Percentiles rank a stretch among this genome's conserved stretches.
These are phyloP conservation scores for Hoplostethus mediterraneus DNA, from an alignment of 2,797 vertebrate genomes.

Conservation along the genomic window DNA sequence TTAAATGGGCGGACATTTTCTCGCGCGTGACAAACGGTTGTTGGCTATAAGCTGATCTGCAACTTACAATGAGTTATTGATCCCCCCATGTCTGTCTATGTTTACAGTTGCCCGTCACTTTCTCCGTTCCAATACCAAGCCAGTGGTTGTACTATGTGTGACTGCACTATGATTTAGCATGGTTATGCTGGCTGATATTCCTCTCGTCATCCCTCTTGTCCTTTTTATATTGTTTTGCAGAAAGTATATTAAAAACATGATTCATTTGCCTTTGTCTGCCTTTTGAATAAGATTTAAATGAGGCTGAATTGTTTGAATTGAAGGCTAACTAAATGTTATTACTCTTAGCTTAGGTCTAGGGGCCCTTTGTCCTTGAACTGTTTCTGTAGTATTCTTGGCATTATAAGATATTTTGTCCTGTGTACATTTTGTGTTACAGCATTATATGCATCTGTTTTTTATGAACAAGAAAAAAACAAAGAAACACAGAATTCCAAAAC, in stretches of 20 bases:
- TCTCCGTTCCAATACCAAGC: slow-evolving; percentile 43
- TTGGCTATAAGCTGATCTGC: slow-evolving; percentile 79
- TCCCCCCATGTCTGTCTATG: slow-evolving; percentile 47
- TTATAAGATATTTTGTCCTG: background rate
- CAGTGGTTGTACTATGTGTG: slow-evolving; percentile 17
- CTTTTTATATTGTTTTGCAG: slow-evolving; percentile 14
- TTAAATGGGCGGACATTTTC: slow-evolving; percentile 87
- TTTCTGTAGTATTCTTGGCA: background rate
- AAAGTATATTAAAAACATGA: background rate
- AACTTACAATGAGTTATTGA: slow-evolving; percentile 86
- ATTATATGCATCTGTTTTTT: slow-evolving; percentile 6
- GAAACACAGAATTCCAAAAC: background rate
- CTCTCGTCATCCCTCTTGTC: background rate
- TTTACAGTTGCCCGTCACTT: slow-evolving; percentile 74
- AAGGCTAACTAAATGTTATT: background rate
- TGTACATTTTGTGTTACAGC: background rate
- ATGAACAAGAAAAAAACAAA: background rate
- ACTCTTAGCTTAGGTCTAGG: background rate
- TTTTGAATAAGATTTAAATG: background rate
- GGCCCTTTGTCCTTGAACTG: background rate
- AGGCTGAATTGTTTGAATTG: background rate
- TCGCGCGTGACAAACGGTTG: slow-evolving; percentile 79
- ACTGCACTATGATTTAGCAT: slow-evolving; percentile 3
- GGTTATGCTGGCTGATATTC: slow-evolving; percentile 11
- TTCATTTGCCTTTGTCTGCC: background rate